Conservation (phyloP, 2,888 invertebrate species). For the Hypolimnas misippus region DNA sequence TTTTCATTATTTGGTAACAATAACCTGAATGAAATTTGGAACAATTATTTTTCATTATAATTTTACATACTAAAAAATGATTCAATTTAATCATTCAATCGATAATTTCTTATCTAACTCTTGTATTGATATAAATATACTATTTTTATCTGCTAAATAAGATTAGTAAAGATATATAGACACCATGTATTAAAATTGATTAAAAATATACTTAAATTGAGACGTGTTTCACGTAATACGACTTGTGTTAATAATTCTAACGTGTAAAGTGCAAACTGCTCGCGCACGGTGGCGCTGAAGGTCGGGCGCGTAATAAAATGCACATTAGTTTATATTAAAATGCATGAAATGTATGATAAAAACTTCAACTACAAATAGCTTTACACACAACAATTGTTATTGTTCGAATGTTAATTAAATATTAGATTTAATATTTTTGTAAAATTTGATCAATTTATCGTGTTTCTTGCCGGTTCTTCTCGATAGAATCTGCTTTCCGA, state of each 20-base stretch:
- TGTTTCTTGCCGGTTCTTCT: no score
- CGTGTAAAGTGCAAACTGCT: conserved; percentile 14
- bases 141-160: no score
- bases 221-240: background rate
- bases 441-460: background rate
- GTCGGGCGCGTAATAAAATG: conserved; percentile 24
- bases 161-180: no score
- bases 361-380: background rate
- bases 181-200: background rate
- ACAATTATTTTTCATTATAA: no score
- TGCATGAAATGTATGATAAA: conserved; percentile 15
- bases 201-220: background rate
- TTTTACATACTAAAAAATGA: no score
- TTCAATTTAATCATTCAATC: no score
- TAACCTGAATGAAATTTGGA: no score
- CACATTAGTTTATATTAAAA: conserved; percentile 16
- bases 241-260: conserved; percentile 10
- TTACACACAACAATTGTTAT: background rate
- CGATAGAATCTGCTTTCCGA: no score
- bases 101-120: no score
- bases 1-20: no score
- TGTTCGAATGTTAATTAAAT: background rate
- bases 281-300: conserved; percentile 12
- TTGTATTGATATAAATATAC: no score
- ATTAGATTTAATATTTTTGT: background rate